Conservation (phyloP, 2,797 vertebrate genomes). For the Rachycentron canadum region DNA sequence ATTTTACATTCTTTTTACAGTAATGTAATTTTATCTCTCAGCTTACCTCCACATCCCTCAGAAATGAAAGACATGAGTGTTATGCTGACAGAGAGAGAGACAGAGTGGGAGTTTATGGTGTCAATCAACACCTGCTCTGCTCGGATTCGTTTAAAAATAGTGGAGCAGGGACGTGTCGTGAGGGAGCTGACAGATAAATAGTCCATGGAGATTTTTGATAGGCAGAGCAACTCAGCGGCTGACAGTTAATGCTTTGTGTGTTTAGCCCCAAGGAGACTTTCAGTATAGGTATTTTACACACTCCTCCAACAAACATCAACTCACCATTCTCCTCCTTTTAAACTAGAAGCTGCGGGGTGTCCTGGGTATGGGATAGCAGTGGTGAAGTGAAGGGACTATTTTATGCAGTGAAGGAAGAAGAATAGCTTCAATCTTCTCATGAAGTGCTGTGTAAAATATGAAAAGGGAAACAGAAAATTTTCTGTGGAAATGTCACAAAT, state of each 20-base stretch:
- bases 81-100: constrained; percentile 71
- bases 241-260: constrained; percentile 83
- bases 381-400: constrained; percentile 54
- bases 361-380: constrained; percentile 51
- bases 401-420: constrained; percentile 45
- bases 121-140: constrained; percentile 85
- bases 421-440: constrained; percentile 59
- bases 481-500: constrained; percentile 44
- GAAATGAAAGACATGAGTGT: constrained; percentile 69
- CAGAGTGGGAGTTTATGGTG: constrained; percentile 74
- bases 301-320: constrained; percentile 79
- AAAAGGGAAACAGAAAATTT: constrained; percentile 30
- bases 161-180: constrained; percentile 69
- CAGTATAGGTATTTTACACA: constrained; percentile 77
- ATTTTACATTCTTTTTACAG: constrained; percentile 45
- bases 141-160: constrained; percentile 85
- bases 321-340: constrained; percentile 57
- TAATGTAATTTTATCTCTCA: constrained; percentile 69
- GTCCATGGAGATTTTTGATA: constrained; percentile 85
- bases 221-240: constrained; percentile 78
- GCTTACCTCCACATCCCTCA: constrained; percentile 50
- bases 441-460: constrained; percentile 54
- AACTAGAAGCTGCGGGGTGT: constrained; percentile 65
- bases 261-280: constrained; percentile 79
- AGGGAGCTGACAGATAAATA: constrained; percentile 85